Evolutionary conservation across 2,888 invertebrate genomes (phyloP), one percentile per base, ranked within the genome.

Genomic region (Hymenopus coronatus): DNA sequence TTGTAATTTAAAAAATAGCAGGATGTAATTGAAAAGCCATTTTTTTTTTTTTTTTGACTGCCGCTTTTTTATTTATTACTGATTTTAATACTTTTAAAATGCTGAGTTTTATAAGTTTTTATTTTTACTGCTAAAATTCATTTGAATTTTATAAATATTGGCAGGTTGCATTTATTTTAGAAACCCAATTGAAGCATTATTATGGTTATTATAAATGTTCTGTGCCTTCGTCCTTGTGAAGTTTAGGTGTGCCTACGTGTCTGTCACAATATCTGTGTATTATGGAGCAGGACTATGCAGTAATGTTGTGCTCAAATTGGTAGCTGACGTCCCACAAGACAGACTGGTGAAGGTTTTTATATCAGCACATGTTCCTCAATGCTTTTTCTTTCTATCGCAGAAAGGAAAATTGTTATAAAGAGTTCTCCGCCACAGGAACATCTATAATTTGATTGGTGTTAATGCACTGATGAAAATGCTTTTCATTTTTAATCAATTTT

Each of bases 181-280:
- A 70, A 15, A 15, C 54, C 54, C 54, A 70, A 6, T 70, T 70
- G 54, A 70, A 70, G 54, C 25, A 70, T 70, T 70, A 70, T 70
- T 70, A 70, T 70, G 54, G 87, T 83, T 88, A 84, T 88, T 84
- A 83, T 89, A 87, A 89, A 89, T 89, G 89, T 89, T 88, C 85
- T 87, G 89, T 89, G 89, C 89, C 89, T 89, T 89, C 88, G 87
- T 89, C 89, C 40, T 82, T 46, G 89, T 89, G 87, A 89, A 83
- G 87, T 87, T 87, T 87, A n/a, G 27, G 87, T 82, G 87, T 33
- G 87, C 33, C 82, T 87, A 33, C 82, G 40, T 87, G 27, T 87
- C 33, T 87, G 87, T 87, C 54, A 70, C 15, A 70, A 70, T 70
- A 20, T 70, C 54, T 70, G 54, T 70, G 54, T 70, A 70, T 70